Base-by-base conservation (phyloP, 2,113 vertebrate species). In the Henicopernis longicauda region DNA sequence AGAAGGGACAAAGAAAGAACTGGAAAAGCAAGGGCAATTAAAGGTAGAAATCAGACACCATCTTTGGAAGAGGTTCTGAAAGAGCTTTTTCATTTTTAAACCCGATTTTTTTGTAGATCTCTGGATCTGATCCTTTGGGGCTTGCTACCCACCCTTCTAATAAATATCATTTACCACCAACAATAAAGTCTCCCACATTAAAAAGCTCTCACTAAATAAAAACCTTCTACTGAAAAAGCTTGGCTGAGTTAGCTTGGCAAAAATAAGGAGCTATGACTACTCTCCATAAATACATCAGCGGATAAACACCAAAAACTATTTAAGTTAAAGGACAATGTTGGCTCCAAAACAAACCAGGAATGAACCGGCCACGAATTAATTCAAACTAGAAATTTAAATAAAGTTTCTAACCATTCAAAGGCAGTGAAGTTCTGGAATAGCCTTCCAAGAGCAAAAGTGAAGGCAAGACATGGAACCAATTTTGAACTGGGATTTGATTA, bases 301-400 rank as follows among this genome's bases (percentile, higher is more conserved):
- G 93, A 88, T 82, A 93, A 94, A 96, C 95, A 97, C 94, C 96
- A 95, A 95, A 76, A 89, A 42, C 85, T 86, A 91, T 86, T 93
- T 94, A 93, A 96, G 90, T 84, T 96, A 96, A 97, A 77, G 80
- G 92, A 97, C 97, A 97, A 97, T 97, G 97, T 77, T 97, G 96
- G 96, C 96, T 97, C 67, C 71, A 78, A 95, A 93, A 83, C 76
- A 95, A 96, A 92, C 82, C 93, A 93, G 92, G 85, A 96, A 93
- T 47, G 63, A 96, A 95, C 90, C 42, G n/a, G 95, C 90, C 90
- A 94, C 2, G 29, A 95, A 90, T 95, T 92, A 97, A 96, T 92
- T 92, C 79, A 80, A 97, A 90, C 93, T 94, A 95, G 93, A 92
- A 93, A 92, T 88, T 96, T 96, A 96, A 97, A 95, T 77, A 86